Base-by-base conservation (phyloP, 23 tunicate species). In the Aplidium turbinatum region DNA sequence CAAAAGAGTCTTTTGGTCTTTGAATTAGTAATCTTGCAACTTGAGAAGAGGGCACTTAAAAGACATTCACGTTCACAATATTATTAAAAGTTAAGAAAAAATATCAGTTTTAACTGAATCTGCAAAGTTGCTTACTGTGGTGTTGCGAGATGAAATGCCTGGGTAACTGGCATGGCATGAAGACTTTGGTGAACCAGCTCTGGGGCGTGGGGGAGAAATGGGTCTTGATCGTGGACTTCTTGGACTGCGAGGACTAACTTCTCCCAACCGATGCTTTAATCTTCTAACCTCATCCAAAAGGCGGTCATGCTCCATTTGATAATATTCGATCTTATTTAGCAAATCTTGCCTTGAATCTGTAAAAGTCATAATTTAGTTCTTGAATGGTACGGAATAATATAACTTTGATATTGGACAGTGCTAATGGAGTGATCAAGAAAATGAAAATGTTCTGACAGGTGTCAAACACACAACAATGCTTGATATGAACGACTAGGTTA, bases 281-380 rank as follows among this genome's bases (percentile, higher is more conserved):
- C 79, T 38, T 58, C 91, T 68, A 19, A 91, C 80, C 69, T 91
- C 97, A n/a, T 91, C 97, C 65, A 91, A 31, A 11, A 91, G 73
- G 0, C 97, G 85, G 54, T 91, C 97, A 58, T 91, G 97, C 38
- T 91, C 97, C 82, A 80, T 80, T 68, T 91, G 97, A 72, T 91
- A 91, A 75, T 84, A 91, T 57, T 91, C 97, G 42, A 91, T 91
- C 69, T 91, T 91, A 33, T 84, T 88, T 19, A 91, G 33, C 16
- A 91, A 66, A 47, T 91, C 97, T 79, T 91, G 89, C 31, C 83
- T 68, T 1, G 91, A 6, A 73, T 91, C 97, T 91, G 79, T 2
- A 45, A 50, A 42, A n/a, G n/a, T n/a, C n/a, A n/a, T n/a, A n/a
- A n/a, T n/a, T n/a, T n/a, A n/a, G n/a, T n/a, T n/a, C n/a, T n/a